A percentile compares a stretch with the other conserved stretches of the same genome.
These are phyloP conservation scores for Coelinius sp. DNA, from an alignment of 2,888 invertebrate genomes.

Conservation along the genomic window DNA sequence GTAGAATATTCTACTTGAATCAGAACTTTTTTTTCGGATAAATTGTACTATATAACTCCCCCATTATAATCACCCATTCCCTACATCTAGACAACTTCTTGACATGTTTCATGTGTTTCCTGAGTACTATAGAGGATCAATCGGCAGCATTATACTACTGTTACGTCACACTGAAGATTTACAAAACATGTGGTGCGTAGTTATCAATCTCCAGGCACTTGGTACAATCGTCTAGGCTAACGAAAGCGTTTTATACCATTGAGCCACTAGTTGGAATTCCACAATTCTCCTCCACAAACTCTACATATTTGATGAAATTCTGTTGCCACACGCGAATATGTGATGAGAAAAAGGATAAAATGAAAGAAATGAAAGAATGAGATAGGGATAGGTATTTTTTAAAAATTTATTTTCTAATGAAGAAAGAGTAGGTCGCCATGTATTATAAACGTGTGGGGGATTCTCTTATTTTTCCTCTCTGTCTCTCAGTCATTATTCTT, in stretches of 20 bases:
- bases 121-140: background rate
- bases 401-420: background rate
- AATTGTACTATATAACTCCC: no score
- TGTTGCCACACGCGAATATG: slow-evolving; percentile 9
- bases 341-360: background rate
- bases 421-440: slow-evolving; percentile 14
- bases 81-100: no score
- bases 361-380: slow-evolving; percentile 2
- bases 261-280: slow-evolving; percentile 39
- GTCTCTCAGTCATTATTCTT: slow-evolving; percentile 60
- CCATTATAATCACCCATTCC: no score
- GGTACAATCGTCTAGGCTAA: slow-evolving; percentile 24
- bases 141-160: background rate
- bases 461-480: slow-evolving; percentile 35
- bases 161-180: slow-evolving; percentile 30
- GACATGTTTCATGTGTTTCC: no score
- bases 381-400: background rate
- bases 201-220: slow-evolving; percentile 34
- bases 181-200: slow-evolving; percentile 41
- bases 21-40: no score
- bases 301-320: slow-evolving; percentile 37
- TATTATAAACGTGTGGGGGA: slow-evolving; percentile 20
- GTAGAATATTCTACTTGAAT: no score
- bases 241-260: slow-evolving; percentile 32
- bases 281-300: slow-evolving; percentile 43